phyloP scores from a whole-genome alignment of 2,797 vertebrate species.

The Sarcoramphus papa region DNA sequence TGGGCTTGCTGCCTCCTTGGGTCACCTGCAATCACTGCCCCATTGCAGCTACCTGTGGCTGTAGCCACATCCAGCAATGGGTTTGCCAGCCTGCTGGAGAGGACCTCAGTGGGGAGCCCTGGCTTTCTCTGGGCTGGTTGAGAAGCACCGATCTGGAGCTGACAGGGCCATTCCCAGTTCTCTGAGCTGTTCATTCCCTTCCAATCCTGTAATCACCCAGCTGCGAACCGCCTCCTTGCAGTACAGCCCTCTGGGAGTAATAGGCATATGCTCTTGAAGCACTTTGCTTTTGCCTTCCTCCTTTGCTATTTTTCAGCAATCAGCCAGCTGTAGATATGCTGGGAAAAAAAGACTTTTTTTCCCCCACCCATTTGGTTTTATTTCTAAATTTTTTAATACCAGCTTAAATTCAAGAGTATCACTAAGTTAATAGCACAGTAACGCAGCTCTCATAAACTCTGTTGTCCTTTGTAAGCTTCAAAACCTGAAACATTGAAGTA shows the following conservation, averaged over 20 bases:
- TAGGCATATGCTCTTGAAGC: background rate
- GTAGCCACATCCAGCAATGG: background rate
- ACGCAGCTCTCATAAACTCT: background rate
- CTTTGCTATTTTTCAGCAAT: background rate
- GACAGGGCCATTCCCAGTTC: background rate
- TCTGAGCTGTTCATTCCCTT: background rate
- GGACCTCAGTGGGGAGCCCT: background rate
- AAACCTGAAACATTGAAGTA: background rate
- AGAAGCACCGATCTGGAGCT: background rate
- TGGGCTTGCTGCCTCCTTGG: background rate
- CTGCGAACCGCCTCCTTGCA: background rate
- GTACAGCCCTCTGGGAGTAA: background rate
- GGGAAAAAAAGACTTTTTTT: fast-evolving
- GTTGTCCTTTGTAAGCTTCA: background rate
- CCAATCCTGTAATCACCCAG: background rate
- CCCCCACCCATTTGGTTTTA: background rate
- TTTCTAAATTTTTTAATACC: background rate
- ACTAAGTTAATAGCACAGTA: background rate
- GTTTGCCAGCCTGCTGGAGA: background rate
- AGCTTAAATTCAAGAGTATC: background rate
- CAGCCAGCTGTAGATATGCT: background rate
- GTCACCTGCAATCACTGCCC: fast-evolving
- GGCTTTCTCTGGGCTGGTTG: background rate
- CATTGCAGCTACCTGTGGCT: background rate
- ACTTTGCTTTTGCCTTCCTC: background rate